These are phyloP conservation scores for Scaptomyza cyrtandrae DNA, from an alignment of 2,888 invertebrate genomes.

Conservation along the genomic window DNA sequence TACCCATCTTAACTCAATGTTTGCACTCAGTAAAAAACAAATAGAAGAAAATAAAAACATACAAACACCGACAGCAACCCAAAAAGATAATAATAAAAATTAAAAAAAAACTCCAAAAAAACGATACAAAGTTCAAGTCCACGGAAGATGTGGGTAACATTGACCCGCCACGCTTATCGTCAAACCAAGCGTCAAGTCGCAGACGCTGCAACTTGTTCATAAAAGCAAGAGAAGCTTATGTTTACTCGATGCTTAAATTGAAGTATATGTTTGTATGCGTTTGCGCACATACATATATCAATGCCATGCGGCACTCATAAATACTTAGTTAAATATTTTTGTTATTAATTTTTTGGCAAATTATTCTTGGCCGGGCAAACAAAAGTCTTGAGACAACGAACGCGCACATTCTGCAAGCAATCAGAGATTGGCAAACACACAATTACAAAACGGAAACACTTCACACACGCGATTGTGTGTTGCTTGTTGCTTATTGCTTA, in stretches of 20 bases:
- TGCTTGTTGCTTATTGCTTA: not conserved
- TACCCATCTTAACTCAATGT: conserved; percentile 34
- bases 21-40: conserved; percentile 37
- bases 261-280: not conserved
- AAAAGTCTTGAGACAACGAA: conserved; percentile 66
- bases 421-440: conserved; percentile 49
- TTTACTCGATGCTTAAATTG: conserved; percentile 20
- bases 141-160: conserved; percentile 56
- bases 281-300: conserved; percentile 17
- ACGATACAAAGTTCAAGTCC: conserved; percentile 73
- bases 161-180: conserved; percentile 53
- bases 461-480: conserved; percentile 7
- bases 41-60: conserved; percentile 12
- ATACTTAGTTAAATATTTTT: conserved; percentile 23
- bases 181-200: conserved; percentile 19
- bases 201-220: conserved; percentile 41
- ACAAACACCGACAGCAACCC: conserved; percentile 5
- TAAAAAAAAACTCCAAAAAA: conserved; percentile 18
- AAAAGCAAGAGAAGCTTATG: conserved; percentile 19
- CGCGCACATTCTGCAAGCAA: conserved; percentile 43
- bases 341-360: conserved; percentile 54
- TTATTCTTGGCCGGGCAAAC: conserved; percentile 59
- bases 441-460: conserved; percentile 71
- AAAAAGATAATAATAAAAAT: conserved; percentile 13
- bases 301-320: conserved; percentile 48